Evolutionary conservation across 2,113 vertebrate species (phyloP).

Genomic region (Thamnophis sirtalis): DNA sequence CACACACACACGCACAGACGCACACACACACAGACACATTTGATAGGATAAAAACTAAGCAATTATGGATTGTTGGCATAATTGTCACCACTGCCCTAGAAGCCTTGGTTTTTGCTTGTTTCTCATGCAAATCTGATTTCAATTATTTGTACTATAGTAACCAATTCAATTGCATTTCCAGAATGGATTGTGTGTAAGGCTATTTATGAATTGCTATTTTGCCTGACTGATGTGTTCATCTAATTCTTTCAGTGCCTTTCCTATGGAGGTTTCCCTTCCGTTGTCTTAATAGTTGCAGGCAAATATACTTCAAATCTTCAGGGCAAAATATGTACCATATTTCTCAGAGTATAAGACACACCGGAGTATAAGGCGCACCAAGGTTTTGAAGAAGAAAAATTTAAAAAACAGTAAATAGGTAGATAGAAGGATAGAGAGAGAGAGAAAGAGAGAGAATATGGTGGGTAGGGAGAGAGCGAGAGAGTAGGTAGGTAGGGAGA

Average conservation of each 20-base stretch:
- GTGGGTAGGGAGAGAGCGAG: too few species aligned
- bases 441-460: too few species aligned
- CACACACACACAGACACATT: too few species aligned
- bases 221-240: background rate
- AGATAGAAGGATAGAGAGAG: too few species aligned
- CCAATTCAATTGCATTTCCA: background rate
- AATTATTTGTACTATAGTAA: background rate
- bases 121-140: background rate
- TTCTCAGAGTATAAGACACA: too few species aligned
- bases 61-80: background rate
- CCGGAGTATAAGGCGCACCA: too few species aligned
- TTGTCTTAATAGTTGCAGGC: background rate
- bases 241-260: background rate
- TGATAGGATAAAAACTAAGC: background rate
- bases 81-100: background rate
- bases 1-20: too few species aligned
- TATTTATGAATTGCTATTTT: background rate
- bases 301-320: background rate
- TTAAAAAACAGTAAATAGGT: too few species aligned
- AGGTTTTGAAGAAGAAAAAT: too few species aligned
- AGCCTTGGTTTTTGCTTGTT: background rate
- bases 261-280: background rate
- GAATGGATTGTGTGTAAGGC: background rate
- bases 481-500: too few species aligned
- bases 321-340: too few species aligned